A percentile compares a stretch with the other conserved stretches of the same genome.
Conservation (phyloP, 2,113 vertebrate species). For the Alectura lathami region DNA sequence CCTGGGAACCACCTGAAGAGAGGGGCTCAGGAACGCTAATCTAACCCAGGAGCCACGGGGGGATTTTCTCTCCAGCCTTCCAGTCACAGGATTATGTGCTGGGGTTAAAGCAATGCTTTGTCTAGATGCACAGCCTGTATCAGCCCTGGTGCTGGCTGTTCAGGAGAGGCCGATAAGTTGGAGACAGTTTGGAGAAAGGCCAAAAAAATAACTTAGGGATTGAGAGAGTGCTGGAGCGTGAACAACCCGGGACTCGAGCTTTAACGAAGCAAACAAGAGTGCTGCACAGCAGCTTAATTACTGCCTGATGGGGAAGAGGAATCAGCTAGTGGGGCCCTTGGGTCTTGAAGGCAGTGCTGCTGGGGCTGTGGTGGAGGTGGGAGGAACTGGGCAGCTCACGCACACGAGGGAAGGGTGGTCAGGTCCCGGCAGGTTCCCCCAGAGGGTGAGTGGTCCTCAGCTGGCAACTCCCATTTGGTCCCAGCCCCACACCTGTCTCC, state of each 20-base stretch:
- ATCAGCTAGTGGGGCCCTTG: background rate
- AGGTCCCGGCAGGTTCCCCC: background rate
- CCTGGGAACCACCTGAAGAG: too few relatives aligned
- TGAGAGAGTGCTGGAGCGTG: background rate
- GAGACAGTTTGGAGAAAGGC: background rate
- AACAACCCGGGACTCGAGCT: background rate
- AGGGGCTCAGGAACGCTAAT: background rate
- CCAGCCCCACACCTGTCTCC: background rate
- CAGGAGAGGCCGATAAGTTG: background rate
- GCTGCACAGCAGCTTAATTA: background rate
- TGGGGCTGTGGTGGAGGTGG: background rate
- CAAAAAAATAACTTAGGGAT: background rate
- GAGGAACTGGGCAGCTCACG: background rate
- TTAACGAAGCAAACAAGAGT: background rate
- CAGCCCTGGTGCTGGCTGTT: background rate
- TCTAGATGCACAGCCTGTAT: background rate
- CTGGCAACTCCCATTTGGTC: background rate
- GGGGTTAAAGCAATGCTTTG: background rate
- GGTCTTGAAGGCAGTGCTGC: background rate
- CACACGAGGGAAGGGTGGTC: accelerated
- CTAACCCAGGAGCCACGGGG: accelerated
- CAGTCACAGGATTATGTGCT: accelerated
- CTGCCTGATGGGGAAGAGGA: background rate
- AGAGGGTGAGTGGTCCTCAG: background rate
- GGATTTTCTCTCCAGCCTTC: background rate